Conservation (phyloP, 1,140 invertebrate genomes). For the Lepeophtheirus salmonis region DNA sequence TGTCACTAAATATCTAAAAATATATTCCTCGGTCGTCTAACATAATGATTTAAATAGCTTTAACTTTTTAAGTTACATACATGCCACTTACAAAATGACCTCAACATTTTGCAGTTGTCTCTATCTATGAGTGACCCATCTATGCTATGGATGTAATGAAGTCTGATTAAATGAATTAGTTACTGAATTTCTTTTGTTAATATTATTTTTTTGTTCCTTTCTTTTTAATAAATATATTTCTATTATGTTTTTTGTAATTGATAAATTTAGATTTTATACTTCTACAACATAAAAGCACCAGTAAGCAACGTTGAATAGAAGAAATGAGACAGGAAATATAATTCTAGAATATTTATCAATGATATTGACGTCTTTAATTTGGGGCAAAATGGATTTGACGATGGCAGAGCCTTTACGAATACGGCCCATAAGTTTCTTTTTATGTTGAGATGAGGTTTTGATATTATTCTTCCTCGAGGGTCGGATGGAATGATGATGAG, state of each 20-base stretch:
- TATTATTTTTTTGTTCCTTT: background rate
- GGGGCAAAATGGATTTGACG: constrained; percentile 43
- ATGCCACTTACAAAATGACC: no score
- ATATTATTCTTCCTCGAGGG: background rate
- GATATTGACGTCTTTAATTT: constrained; percentile 87
- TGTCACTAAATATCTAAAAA: no score
- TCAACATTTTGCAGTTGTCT: no score
- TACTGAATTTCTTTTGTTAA: no score
- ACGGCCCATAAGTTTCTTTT: constrained; percentile 1
- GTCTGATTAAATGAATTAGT: no score
- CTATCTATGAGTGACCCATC: no score
- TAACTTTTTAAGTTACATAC: no score
- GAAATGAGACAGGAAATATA: constrained; percentile 79
- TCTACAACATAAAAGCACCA: constrained; percentile 75
- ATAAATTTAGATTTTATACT: constrained; percentile 3
- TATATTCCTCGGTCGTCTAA: no score
- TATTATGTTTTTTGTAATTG: background rate
- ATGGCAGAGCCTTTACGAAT: constrained; percentile 23
- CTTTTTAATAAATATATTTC: background rate
- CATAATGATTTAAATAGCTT: no score
- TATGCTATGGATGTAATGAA: no score
- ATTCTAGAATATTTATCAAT: constrained; percentile 90
- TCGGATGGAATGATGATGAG: constrained; percentile 21
- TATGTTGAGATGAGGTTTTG: constrained; percentile 12
- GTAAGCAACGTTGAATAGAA: constrained; percentile 79